Evolutionary conservation across 2,113 vertebrate genomes (phyloP).

Genomic region (Abramis brama): DNA sequence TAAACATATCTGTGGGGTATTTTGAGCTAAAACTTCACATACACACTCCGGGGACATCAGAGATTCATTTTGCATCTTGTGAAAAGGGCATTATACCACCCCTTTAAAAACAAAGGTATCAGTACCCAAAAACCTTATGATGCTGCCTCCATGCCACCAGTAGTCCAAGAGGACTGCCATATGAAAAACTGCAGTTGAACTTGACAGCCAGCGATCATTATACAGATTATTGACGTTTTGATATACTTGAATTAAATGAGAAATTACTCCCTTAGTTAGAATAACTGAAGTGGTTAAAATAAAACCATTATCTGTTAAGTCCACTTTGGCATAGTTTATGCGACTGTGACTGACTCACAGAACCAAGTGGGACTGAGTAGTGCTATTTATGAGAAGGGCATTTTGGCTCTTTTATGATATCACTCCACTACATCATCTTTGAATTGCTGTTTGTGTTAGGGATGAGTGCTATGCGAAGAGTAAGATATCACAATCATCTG

Average conservation of each 20-base stretch:
- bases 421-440: neutral
- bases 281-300: neutral
- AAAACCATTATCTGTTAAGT: neutral
- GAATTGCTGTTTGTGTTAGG: neutral
- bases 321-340: neutral
- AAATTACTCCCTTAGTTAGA: neutral
- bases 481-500: slow-evolving; percentile 11
- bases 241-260: neutral
- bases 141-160: neutral
- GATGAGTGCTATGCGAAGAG: neutral
- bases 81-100: no score
- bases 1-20: no score
- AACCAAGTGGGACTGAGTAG: neutral
- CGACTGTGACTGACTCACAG: neutral
- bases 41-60: no score
- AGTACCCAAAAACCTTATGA: no score
- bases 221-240: neutral
- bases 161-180: neutral
- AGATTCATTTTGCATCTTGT: no score
- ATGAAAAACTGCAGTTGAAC: neutral
- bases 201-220: neutral
- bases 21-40: no score
- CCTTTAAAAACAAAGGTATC: no score
- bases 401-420: slow-evolving; percentile 6
- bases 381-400: neutral